Base-by-base conservation (phyloP, 2,113 vertebrate species). In the Lepus europaeus region DNA sequence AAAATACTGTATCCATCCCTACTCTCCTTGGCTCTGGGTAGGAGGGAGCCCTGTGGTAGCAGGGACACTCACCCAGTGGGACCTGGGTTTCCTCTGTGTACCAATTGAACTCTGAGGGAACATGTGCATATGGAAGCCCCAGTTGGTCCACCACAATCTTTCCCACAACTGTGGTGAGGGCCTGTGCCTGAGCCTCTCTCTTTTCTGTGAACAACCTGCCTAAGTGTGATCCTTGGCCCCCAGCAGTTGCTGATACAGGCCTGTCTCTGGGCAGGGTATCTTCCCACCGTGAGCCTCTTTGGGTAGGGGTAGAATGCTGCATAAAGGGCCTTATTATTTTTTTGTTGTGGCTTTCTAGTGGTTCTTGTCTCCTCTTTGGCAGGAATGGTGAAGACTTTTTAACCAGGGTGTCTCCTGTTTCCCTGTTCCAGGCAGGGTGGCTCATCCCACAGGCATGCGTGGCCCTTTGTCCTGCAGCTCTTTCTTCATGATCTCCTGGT, bases 121-220 rank as follows among this genome's bases (percentile, higher is more conserved):
- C 17, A 31, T 14, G 9, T 27, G 17, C 31, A 45, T 31, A 6
- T 7, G 2, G 29, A 45, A 64, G 13, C 2, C 20, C 36, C 39
- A 94, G 0, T n/a, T 83, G 82, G 14, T 73, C 2, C 51, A 51
- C 9, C 13, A 87, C 45, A 9, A 82, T 13, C 9, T n/a, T 29
- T 13, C 45, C 45, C 2, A 90, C 19, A 10, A 13, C 63, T 39
- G 13, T 39, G 27, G n/a, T 10, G 1, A 64, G 59, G 0, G 1
- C 23, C 23, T 33, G 25, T n/a, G 27, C 20, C 9, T 89, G 33
- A 12, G 51, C 4, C n/a, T 11, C 17, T 14, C 3, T 12, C 20
- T 8, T 10, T 2, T 39, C 12, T 9, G 0, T 9, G 6, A 6
- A 13, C 0, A 5, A 6, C 9, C 14, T 29, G 3, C 20, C 63